A percentile compares a stretch with the other conserved stretches of the same genome.
phyloP scores from a whole-genome alignment of 2,888 invertebrate species.

The Chaitophorus viminalis region DNA sequence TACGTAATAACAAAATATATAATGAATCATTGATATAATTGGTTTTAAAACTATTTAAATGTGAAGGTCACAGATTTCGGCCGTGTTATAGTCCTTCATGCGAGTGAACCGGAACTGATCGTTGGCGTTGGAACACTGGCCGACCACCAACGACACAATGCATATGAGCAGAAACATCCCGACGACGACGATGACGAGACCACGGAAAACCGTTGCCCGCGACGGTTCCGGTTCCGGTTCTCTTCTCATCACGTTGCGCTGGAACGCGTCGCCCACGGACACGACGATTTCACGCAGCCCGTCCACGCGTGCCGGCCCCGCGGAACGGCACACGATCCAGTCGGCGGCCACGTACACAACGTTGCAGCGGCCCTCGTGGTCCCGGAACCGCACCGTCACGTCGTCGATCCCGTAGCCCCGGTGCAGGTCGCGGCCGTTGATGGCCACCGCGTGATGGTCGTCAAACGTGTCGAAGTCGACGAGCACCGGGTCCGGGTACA shows the following conservation, averaged over 20 bases:
- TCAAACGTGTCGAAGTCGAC: background rate
- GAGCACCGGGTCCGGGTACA: background rate
- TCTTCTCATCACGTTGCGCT: background rate
- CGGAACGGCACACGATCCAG: background rate
- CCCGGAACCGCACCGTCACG: background rate
- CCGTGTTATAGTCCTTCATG: too few relatives aligned
- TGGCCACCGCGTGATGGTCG: background rate
- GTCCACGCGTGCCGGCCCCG: background rate
- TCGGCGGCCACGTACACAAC: background rate
- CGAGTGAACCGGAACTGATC: too few relatives aligned
- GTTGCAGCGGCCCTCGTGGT: background rate
- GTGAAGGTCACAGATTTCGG: too few relatives aligned
- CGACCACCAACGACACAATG: too few relatives aligned
- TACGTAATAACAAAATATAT: too few relatives aligned
- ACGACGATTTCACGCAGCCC: background rate
- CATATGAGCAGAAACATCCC: too few relatives aligned
- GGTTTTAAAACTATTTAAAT: too few relatives aligned
- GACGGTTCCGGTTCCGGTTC: background rate
- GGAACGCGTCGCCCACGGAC: background rate
- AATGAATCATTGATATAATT: too few relatives aligned
- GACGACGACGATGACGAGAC: too few relatives aligned
- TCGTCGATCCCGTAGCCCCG: background rate
- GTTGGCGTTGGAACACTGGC: too few relatives aligned
- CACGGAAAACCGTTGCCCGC: background rate
- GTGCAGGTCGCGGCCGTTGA: background rate